phyloP scores from a whole-genome alignment of 2,888 invertebrate species.

The Mellilla xanthometata region DNA sequence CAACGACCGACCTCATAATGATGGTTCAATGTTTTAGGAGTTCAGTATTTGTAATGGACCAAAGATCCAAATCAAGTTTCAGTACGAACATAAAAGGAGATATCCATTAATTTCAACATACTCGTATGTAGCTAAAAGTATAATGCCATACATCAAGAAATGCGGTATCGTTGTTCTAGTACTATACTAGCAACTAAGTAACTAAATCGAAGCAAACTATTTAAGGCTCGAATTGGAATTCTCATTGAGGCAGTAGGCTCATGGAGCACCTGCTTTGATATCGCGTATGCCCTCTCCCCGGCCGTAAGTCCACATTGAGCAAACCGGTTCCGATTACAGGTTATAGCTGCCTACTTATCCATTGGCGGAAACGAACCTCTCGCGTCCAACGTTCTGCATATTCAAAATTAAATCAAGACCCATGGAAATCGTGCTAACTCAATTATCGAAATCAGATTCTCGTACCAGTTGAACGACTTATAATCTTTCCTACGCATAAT shows the following conservation, averaged over 20 bases:
- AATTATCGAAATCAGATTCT: slow-evolving; percentile 20
- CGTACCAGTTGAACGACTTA: slow-evolving; percentile 5
- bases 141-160: too few species aligned
- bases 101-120: too few species aligned
- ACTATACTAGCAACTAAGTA: slow-evolving; percentile 42
- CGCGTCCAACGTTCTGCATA: slow-evolving; percentile 61
- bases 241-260: slow-evolving; percentile 75
- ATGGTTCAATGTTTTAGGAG: slow-evolving; percentile 20
- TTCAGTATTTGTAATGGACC: slow-evolving; percentile 2
- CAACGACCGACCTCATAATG: slow-evolving; percentile 31
- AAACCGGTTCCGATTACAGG: slow-evolving; percentile 81
- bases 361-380: slow-evolving; percentile 79
- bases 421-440: slow-evolving; percentile 24
- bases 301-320: slow-evolving; percentile 75
- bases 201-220: slow-evolving; percentile 63
- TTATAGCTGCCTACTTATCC: slow-evolving; percentile 77
- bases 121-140: too few species aligned
- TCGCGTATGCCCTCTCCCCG: slow-evolving; percentile 75
- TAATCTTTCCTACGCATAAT: slow-evolving; percentile 2
- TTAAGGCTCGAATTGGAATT: slow-evolving; percentile 70
- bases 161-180: slow-evolving; percentile 10
- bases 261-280: slow-evolving; percentile 79
- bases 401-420: slow-evolving; percentile 38
- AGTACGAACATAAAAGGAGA: too few species aligned
- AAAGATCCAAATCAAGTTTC: too few species aligned